Conservation (phyloP, 2,888 invertebrate species). For the Drosophila atroscutellata region DNA sequence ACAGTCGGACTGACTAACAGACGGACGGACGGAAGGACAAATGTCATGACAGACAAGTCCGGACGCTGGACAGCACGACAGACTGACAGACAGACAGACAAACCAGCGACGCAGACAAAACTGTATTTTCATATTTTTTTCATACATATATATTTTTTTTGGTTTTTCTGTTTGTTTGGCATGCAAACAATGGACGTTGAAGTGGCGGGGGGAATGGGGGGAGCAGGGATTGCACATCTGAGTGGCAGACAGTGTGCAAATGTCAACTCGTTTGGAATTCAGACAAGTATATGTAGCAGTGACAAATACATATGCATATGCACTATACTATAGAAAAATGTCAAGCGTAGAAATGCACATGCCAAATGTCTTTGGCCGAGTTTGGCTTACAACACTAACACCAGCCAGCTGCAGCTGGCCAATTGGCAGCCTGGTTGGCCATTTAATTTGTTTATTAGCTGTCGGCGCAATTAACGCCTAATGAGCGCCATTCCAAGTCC, state of each 20-base stretch:
- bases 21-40: conserved; percentile 44
- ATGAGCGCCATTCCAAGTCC: conserved; percentile 48
- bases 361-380: conserved; percentile 54
- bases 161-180: conserved; percentile 28
- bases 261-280: conserved; percentile 73
- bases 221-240: conserved; percentile 61
- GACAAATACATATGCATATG: conserved; percentile 18
- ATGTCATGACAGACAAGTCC: conserved; percentile 62
- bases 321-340: conserved; percentile 20
- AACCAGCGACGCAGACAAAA: conserved; percentile 51
- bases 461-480: conserved; percentile 55
- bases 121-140: conserved; percentile 33
- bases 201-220: neutral
- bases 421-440: conserved; percentile 54
- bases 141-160: neutral
- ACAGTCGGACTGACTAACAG: conserved; percentile 6
- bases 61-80: conserved; percentile 47
- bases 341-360: conserved; percentile 48
- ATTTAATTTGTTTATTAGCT: conserved; percentile 69
- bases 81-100: conserved; percentile 25
- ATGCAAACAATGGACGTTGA: conserved; percentile 52
- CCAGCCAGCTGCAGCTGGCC: conserved; percentile 27
- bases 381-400: conserved; percentile 10
- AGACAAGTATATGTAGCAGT: conserved; percentile 46
- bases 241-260: conserved; percentile 79